Conservation (phyloP, 1,140 invertebrate species). For the Mycetomoellerius zeteki region DNA sequence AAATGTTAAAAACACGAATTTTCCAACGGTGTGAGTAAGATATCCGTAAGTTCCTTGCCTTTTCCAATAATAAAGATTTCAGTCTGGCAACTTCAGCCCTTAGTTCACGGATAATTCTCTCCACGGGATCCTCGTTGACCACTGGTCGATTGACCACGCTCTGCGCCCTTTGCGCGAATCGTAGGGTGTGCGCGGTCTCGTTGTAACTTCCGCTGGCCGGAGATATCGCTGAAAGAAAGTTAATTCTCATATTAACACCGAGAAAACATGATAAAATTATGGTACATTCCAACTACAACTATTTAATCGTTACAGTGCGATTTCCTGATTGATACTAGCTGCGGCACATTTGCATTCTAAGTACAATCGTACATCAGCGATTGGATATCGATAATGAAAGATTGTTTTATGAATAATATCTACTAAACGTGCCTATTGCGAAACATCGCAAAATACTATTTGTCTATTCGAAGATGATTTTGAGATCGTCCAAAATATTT, state of each 20-base stretch:
- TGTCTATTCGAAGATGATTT: neutral
- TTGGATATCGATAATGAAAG: conserved; percentile 14
- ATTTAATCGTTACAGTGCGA: conserved; percentile 33
- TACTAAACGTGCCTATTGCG: neutral
- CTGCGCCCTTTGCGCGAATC: conserved; percentile 91
- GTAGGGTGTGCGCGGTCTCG: conserved; percentile 91
- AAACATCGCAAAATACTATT: conserved; percentile 17
- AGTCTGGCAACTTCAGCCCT: conserved; percentile 88
- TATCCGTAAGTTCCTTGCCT: conserved; percentile 72
- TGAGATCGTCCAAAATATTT: neutral
- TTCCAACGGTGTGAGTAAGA: neutral
- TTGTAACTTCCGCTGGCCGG: conserved; percentile 90
- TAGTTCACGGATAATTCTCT: conserved; percentile 88
- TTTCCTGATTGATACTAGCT: conserved; percentile 24
- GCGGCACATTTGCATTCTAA: conserved; percentile 21
- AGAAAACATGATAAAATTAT: neutral
- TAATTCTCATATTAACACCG: neutral
- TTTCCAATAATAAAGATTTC: conserved; percentile 82
- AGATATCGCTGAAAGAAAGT: conserved; percentile 89
- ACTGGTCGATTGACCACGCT: conserved; percentile 90
- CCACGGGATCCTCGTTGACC: conserved; percentile 89
- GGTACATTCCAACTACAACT: conserved; percentile 24
- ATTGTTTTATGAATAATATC: conserved; percentile 6
- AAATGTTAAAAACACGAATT: too few relatives aligned
- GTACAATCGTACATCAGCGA: neutral